Percentiles rank a stretch among this genome's conserved stretches.
These are phyloP conservation scores for Leptinotarsa haldemani DNA, from an alignment of 2,888 invertebrate species.

Conservation along the genomic window DNA sequence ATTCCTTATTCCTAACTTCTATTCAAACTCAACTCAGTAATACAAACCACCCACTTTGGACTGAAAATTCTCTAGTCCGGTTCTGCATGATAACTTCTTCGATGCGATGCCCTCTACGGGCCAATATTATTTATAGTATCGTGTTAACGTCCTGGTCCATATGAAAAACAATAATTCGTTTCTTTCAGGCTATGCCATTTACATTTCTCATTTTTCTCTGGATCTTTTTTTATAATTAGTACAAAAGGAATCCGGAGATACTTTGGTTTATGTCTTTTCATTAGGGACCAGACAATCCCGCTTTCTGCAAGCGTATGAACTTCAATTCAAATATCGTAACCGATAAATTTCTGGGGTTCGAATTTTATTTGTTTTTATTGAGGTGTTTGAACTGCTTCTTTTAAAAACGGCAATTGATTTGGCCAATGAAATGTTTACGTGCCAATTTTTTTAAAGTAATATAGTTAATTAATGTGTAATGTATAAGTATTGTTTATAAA, in stretches of 20 bases:
- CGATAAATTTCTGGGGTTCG: conserved; percentile 36
- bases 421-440: no score
- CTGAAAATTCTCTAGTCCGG: background rate
- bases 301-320: conserved; percentile 30
- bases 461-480: no score
- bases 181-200: conserved; percentile 52
- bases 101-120: conserved; percentile 50
- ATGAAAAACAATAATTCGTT: conserved; percentile 58
- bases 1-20: background rate
- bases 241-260: conserved; percentile 50
- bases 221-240: conserved; percentile 53
- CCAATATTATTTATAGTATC: conserved; percentile 57
- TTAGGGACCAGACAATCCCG: conserved; percentile 40
- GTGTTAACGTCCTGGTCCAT: conserved; percentile 57
- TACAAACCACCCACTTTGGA: conserved; percentile 28
- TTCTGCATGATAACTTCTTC: conserved; percentile 44
- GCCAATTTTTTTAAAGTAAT: no score
- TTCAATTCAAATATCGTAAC: conserved; percentile 37
- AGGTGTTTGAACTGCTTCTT: background rate
- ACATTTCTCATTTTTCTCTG: conserved; percentile 51
- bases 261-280: conserved; percentile 48
- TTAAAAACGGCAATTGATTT: no score
- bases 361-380: conserved; percentile 28
- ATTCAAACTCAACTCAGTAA: background rate
- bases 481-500: no score